Percentiles rank a stretch among this genome's conserved stretches.
These are phyloP conservation scores for Eupsittula cactorum DNA, from an alignment of 2,113 vertebrate species.

Conservation along the genomic window DNA sequence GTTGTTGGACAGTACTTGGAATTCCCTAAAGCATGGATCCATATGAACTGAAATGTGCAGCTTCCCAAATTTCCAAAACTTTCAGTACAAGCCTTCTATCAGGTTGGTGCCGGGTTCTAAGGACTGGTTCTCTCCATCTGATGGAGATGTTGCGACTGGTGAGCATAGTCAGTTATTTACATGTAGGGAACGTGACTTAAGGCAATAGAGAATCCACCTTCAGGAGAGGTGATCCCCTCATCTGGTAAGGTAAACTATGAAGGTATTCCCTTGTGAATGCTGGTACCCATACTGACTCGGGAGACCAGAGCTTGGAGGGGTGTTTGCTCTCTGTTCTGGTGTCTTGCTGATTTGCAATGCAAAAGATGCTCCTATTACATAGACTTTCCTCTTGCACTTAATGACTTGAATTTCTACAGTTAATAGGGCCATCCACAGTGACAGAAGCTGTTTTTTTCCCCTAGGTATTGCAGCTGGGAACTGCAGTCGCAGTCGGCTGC, in stretches of 20 bases:
- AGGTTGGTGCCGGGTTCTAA: rapidly evolving
- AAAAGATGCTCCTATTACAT: not conserved
- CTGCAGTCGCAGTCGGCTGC: not conserved
- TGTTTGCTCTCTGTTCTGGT: not conserved
- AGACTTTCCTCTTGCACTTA: not conserved
- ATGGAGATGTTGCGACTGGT: rapidly evolving
- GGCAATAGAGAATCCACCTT: not conserved
- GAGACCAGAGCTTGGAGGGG: not conserved
- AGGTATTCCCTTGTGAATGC: not conserved
- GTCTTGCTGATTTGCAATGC: not conserved
- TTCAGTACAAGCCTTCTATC: not conserved
- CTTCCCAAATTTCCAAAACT: not conserved
- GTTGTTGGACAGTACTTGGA: not conserved
- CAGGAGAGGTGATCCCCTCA: not conserved
- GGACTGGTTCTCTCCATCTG: not conserved
- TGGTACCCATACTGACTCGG: not conserved
- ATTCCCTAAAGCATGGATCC: not conserved
- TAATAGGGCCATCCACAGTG: not conserved
- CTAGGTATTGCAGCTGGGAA: rapidly evolving
- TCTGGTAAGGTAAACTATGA: not conserved
- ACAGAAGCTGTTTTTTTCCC: not conserved
- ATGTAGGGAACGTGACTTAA: not conserved
- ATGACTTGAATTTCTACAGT: not conserved
- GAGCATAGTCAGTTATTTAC: rapidly evolving
- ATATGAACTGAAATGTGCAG: rapidly evolving